These are phyloP conservation scores for Leptopilina clavipes DNA, from an alignment of 1,140 invertebrate genomes.

Conservation along the genomic window DNA sequence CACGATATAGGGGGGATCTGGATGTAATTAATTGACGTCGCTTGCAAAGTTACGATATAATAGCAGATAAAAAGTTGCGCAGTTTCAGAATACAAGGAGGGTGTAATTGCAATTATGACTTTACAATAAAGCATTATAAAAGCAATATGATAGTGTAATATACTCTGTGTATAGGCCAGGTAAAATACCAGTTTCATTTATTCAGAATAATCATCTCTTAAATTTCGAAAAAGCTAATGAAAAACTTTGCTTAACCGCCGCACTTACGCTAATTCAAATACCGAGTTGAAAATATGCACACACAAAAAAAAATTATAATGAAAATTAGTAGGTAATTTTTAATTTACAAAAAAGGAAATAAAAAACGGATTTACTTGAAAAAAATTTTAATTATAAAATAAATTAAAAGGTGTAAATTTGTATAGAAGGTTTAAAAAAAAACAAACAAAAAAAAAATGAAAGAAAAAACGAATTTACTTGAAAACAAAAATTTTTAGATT, in stretches of 20 bases:
- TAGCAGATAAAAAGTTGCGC: constrained; percentile 6
- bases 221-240: background rate
- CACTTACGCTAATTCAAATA: background rate
- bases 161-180: background rate
- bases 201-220: constrained; percentile 1
- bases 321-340: too few relatives aligned
- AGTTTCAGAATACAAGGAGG: background rate
- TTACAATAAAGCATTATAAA: background rate
- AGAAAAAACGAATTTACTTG: too few relatives aligned
- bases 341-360: too few relatives aligned
- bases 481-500: too few relatives aligned
- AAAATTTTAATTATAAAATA: too few relatives aligned
- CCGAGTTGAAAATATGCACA: too few relatives aligned
- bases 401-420: too few relatives aligned
- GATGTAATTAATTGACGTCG: constrained; percentile 11
- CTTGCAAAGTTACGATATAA: constrained; percentile 21
- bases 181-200: constrained; percentile 20
- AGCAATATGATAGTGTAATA: constrained; percentile 16
- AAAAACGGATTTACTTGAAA: too few relatives aligned
- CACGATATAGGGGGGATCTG: background rate
- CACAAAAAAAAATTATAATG: too few relatives aligned
- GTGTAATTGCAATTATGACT: background rate
- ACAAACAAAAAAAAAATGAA: too few relatives aligned
- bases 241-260: constrained; percentile 34
- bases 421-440: too few relatives aligned